Evolutionary conservation across 2,113 vertebrate genomes (phyloP), one percentile per base, ranked within the genome.

Genomic region (Pelusios castaneus): DNA sequence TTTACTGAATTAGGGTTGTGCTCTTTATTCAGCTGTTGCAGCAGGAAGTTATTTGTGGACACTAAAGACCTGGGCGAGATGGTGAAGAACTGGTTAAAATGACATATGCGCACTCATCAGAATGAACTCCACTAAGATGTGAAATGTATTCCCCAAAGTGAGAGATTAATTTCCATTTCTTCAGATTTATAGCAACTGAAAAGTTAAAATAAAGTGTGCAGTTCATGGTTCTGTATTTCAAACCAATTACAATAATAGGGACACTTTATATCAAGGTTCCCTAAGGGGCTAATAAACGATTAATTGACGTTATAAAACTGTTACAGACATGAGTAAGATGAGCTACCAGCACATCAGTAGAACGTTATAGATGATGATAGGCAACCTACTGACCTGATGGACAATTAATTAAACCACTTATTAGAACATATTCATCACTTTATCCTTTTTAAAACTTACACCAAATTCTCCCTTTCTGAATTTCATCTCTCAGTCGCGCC

Each of bases 21-120:
- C 25, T 92, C 91, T 91, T 91, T 67, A 55, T 89, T 87, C 85
- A 97, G 73, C 79, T 95, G 95, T 67, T 97, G 95, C 91, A 96
- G 92, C 81, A 97, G 93, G 54, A 95, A 7, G 4, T 97, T 96
- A 89, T 96, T 97, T 80, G 96, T 95, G 80, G 93, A 51, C 75
- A 85, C 88, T 27, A 95, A 92, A 87, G 94, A 97, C 43, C 94
- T 54, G 43, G 84, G 58, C 22, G 43, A 89, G 6, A 2, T 11
- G 70, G 19, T 38, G 43, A 31, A 92, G 63, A 85, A 54, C 84
- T 31, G 4, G 10, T 2, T 4, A 29, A 81, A 17, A 41, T 0
- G 0, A 1, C 21, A 22, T 22, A 73, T 38, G 6, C 2, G n/a
- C 16, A 43, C 38, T 21, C 16, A 19, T 58, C 6, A 80, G 52